Evolutionary conservation across 1,140 invertebrate species (phyloP).

Genomic region (Drosophila nasuta): DNA sequence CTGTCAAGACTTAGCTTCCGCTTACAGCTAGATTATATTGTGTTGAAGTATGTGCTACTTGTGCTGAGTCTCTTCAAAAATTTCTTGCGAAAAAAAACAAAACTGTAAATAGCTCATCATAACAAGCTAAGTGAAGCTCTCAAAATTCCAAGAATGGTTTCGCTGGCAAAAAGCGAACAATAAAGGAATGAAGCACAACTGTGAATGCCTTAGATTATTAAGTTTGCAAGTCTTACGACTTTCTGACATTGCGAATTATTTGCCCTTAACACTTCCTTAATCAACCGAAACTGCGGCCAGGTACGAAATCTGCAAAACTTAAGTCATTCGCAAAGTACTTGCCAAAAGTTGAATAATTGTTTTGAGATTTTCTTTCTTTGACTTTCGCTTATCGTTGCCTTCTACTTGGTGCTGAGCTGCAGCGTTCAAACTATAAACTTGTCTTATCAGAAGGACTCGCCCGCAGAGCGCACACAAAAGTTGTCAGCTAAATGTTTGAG

Average conservation of each 20-base stretch:
- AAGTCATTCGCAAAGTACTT: neutral
- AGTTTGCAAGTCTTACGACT: too few species aligned
- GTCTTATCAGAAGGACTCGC: slow-evolving; percentile 17
- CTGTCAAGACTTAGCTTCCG: neutral
- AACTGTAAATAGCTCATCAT: neutral
- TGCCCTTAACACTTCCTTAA: neutral
- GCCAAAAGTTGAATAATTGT: neutral
- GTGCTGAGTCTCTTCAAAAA: neutral
- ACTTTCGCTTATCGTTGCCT: slow-evolving; percentile 10
- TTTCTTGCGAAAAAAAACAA: neutral
- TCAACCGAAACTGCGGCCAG: slow-evolving; percentile 3
- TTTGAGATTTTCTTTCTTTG: neutral
- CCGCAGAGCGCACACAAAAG: slow-evolving; percentile 2
- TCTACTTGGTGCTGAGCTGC: slow-evolving; percentile 1
- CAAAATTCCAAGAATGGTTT: too few species aligned
- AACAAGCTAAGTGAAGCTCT: too few species aligned
- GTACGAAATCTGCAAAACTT: neutral
- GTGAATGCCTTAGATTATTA: too few species aligned
- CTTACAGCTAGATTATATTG: neutral
- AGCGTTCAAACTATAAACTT: slow-evolving; percentile 30
- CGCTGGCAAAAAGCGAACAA: too few species aligned
- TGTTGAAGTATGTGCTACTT: neutral
- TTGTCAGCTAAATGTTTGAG: slow-evolving; percentile 4
- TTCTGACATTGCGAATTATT: too few species aligned
- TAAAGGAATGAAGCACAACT: too few species aligned